Conservation (phyloP, 2,888 invertebrate species). For the Uropetala carovei region DNA sequence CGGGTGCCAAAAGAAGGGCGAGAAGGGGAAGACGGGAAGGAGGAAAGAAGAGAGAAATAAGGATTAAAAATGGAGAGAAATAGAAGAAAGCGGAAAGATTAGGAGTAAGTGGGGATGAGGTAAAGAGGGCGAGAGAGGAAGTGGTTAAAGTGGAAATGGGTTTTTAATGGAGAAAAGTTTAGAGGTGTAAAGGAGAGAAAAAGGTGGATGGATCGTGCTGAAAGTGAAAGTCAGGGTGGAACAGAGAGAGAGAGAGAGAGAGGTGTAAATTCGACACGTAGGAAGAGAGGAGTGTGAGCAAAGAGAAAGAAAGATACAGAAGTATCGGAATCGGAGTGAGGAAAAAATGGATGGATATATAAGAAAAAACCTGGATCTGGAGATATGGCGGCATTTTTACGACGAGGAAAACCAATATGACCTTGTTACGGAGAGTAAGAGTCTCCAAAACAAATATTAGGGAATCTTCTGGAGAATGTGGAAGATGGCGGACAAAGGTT, state of each 20-base stretch:
- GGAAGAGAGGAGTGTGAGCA: too few relatives aligned
- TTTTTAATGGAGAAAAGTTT: too few relatives aligned
- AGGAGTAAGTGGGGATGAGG: not conserved
- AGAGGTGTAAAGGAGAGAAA: too few relatives aligned
- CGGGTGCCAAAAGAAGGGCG: not conserved
- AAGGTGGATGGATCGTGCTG: too few relatives aligned
- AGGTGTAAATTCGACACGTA: too few relatives aligned
- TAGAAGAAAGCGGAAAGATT: not conserved
- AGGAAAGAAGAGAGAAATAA: not conserved
- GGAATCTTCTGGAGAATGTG: not conserved
- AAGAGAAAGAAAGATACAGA: not conserved
- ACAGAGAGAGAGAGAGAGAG: too few relatives aligned
- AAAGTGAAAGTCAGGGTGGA: too few relatives aligned
- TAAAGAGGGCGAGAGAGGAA: not conserved
- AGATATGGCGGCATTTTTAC: not conserved
- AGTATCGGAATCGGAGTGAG: not conserved
- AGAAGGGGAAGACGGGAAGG: too few relatives aligned
- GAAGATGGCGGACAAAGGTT: not conserved
- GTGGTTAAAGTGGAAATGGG: not conserved
- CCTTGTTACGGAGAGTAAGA: not conserved
- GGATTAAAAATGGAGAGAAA: slow-evolving; percentile 11
- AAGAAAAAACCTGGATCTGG: too few relatives aligned
- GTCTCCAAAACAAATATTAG: slow-evolving; percentile 1
- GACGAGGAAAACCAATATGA: slow-evolving; percentile 26
- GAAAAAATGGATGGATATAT: too few relatives aligned